Percentiles rank a stretch among this genome's conserved stretches.
Conservation (phyloP, 92 coral and sea anemone species). For the Meandrina meandrites region DNA sequence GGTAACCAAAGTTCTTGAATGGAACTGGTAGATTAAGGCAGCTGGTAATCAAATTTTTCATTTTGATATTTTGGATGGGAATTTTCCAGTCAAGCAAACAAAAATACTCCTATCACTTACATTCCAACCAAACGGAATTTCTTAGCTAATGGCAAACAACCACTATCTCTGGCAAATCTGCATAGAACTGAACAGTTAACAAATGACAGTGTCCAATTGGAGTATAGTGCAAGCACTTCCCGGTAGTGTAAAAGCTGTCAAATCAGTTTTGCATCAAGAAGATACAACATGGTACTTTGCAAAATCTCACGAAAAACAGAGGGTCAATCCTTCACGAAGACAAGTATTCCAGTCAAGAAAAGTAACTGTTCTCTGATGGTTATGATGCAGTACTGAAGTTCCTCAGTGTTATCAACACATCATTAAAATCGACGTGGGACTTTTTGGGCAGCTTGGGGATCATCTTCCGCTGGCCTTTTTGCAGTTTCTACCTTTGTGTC, state of each 20-base stretch:
- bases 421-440: constrained; percentile 24
- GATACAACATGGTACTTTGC: background rate
- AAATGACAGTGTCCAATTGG: background rate
- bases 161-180: background rate
- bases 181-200: background rate
- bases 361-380: background rate
- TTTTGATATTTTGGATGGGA: no score
- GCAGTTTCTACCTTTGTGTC: constrained; percentile 14
- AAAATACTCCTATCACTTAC: background rate
- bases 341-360: background rate
- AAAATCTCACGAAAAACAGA: background rate
- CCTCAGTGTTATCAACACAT: background rate
- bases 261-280: background rate
- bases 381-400: background rate
- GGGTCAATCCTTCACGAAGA: background rate
- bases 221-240: background rate
- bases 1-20: no score
- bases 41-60: no score
- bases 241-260: background rate
- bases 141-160: background rate
- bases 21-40: no score
- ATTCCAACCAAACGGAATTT: background rate
- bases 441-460: constrained; percentile 13
- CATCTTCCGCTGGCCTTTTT: constrained; percentile 20
- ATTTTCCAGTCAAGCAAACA: background rate